phyloP scores from a whole-genome alignment of 2,888 invertebrate genomes.

The Leptinotarsa tumamoca region DNA sequence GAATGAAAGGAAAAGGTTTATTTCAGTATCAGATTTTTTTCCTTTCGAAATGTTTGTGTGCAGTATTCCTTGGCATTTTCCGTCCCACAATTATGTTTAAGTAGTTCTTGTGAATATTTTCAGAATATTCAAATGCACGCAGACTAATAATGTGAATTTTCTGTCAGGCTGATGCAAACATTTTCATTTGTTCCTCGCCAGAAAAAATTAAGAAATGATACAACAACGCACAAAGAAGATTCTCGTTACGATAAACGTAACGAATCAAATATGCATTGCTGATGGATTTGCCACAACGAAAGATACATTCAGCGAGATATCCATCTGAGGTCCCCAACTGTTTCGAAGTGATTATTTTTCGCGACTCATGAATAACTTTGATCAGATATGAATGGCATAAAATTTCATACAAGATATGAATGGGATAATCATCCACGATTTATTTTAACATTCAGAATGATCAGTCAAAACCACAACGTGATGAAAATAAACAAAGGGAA shows the following conservation, averaged over 20 bases:
- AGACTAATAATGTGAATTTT: too few relatives aligned
- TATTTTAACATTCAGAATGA: conserved; percentile 1
- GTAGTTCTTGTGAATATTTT: too few relatives aligned
- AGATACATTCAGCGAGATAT: conserved; percentile 4
- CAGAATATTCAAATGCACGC: too few relatives aligned
- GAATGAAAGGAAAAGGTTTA: too few relatives aligned
- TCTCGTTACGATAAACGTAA: conserved; percentile 2
- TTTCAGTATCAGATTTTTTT: too few relatives aligned
- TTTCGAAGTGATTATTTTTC: conserved; percentile 28
- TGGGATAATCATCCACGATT: conserved; percentile 6
- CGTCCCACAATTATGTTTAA: too few relatives aligned
- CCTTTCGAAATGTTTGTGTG: too few relatives aligned
- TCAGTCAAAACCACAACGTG: conserved; percentile 18
- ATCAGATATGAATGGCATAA: conserved; percentile 18
- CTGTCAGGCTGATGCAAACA: neutral
- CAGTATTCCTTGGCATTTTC: too few relatives aligned
- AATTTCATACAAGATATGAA: conserved; percentile 17
- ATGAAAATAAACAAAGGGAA: conserved; percentile 10
- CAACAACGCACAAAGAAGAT: neutral
- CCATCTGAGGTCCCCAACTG: conserved; percentile 25
- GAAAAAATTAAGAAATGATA: neutral
- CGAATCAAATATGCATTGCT: conserved; percentile 9
- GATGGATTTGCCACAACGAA: conserved; percentile 8
- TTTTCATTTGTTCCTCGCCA: neutral
- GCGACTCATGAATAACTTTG: conserved; percentile 26